Evolutionary conservation across 2,888 invertebrate species (phyloP), one percentile per base, ranked within the genome.

Genomic region (Hypsopygia costalis): DNA sequence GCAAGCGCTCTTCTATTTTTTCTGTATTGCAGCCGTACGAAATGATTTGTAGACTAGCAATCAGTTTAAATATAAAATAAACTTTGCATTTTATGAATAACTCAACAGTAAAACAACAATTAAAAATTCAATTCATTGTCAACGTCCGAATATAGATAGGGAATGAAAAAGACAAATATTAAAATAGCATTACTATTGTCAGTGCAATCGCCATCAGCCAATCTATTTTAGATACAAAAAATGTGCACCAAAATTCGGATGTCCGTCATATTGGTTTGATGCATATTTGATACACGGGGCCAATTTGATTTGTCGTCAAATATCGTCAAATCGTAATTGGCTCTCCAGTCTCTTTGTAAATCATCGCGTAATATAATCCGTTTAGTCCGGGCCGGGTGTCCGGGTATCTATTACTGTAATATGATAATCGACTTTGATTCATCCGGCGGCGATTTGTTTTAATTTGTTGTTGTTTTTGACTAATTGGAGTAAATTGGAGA

Each of bases 251-350:
- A 25, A 16, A 31, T 6, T 11, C 27, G 39, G 33, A 25, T 11
- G 12, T 16, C 33, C 39, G 39, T 22, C 30, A 30, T 39, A 27
- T 39, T 39, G 39, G 27, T 33, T 10, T 27, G 20, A 20, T 39
- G 39, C 33, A 39, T 39, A 39, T 39, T 39, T 39, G 27, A 39
- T 39, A 27, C 27, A 28, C 33, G 25, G n/a, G 38, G 32, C n/a
- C 6, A 31, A 32, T 38, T 31, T 25, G 31, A 25, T 31, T 38
- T 22, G n/a, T n/a, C n/a, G n/a, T n/a, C n/a, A n/a, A n/a, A n/a
- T n/a, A 32, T 25, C 32, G 32, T 38, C 38, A 25, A 38, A 37
- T 34, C 34, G 12, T 37, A 42, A 42, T 42, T 42, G 34, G 28
- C 21, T 37, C 28, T 11, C 31, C 29, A 9, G 34, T 12, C 34